Base-by-base conservation (phyloP, 1,140 invertebrate genomes). In the Cheumatopsyche charites region DNA sequence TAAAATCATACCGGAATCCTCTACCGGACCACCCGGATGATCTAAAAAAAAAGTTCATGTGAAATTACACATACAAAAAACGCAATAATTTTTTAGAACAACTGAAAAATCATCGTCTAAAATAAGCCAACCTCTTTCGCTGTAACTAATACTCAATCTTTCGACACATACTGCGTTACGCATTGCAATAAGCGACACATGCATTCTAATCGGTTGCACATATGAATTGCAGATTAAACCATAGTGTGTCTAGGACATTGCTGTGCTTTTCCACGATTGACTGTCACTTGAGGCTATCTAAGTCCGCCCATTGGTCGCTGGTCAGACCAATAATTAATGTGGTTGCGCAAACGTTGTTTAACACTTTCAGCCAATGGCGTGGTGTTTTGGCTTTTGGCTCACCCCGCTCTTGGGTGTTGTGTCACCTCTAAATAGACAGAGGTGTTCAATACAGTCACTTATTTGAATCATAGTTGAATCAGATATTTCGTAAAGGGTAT, bases 261-360 rank as follows among this genome's bases (percentile, higher is more conserved):
- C 11, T 13, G 13, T 62, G 26, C 25, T 26, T 23, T 19, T 58
- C 17, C 13, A 23, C 12, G 15, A 23, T 43, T 17, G 66, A 42
- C 13, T 68, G 47, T 49, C 47, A 45, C 66, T 45, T 9, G 45
- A 42, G 63, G 63, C 63, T 4, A 66, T 49, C 45, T 36, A n/a
- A 36, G n/a, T 17, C n/a, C 42, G 42, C 45, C 47, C 29, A 68
- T 68, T 68, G 66, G 66, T 41, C 29, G 4, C 36, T 43, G 3
- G 66, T 36, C 2, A 12, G 66, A 47, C 66, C 66, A 68, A 68
- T 68, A 68, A 68, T 68, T 68, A 68, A 68, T 68, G 66, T 19
- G 12, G 41, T 68, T 68, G 66, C 66, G 66, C 26, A 68, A 68
- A 47, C 47, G 17, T 17, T 55, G 11, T 4, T 0, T 12, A 13